Evolutionary conservation across 1,140 invertebrate species (phyloP).

Genomic region (Trichogramma pretiosum): DNA sequence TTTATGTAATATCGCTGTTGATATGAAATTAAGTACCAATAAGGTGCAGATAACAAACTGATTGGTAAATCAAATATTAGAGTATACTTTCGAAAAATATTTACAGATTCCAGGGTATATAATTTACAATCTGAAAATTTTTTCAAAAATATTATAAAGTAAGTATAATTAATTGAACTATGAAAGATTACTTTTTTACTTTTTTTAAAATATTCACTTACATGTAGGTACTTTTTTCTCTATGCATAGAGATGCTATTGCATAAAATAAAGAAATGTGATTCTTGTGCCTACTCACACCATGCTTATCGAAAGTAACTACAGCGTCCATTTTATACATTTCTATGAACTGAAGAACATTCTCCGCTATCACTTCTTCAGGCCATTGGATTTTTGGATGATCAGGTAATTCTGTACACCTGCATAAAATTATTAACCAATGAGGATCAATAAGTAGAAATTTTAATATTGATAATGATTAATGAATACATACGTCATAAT

Average conservation of each 20-base stretch:
- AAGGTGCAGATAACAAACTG: slow-evolving; percentile 63
- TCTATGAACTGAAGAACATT: slow-evolving; percentile 65
- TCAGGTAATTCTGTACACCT: slow-evolving; percentile 67
- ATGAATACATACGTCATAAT: slow-evolving; percentile 47
- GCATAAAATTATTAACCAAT: slow-evolving; percentile 27
- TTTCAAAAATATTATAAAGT: neutral
- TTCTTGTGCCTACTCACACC: slow-evolving; percentile 86
- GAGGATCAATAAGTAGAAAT: neutral
- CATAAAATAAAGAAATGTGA: slow-evolving; percentile 76
- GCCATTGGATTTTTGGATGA: slow-evolving; percentile 65
- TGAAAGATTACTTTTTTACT: slow-evolving; percentile 1
- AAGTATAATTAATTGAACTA: neutral
- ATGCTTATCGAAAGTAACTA: slow-evolving; percentile 86
- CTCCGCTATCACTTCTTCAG: slow-evolving; percentile 60
- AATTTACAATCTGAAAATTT: slow-evolving; percentile 64
- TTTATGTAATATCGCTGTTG: slow-evolving; percentile 35
- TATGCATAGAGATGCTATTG: slow-evolving; percentile 64
- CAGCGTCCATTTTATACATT: slow-evolving; percentile 66
- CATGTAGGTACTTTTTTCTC: slow-evolving; percentile 63
- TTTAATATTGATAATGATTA: neutral
- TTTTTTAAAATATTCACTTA: slow-evolving; percentile 34
- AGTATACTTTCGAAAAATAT: slow-evolving; percentile 79
- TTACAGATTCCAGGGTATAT: slow-evolving; percentile 74
- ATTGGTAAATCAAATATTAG: slow-evolving; percentile 73
- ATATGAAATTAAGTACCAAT: slow-evolving; percentile 56